Conservation (phyloP, 2,113 vertebrate species). For the Sprattus sprattus region DNA sequence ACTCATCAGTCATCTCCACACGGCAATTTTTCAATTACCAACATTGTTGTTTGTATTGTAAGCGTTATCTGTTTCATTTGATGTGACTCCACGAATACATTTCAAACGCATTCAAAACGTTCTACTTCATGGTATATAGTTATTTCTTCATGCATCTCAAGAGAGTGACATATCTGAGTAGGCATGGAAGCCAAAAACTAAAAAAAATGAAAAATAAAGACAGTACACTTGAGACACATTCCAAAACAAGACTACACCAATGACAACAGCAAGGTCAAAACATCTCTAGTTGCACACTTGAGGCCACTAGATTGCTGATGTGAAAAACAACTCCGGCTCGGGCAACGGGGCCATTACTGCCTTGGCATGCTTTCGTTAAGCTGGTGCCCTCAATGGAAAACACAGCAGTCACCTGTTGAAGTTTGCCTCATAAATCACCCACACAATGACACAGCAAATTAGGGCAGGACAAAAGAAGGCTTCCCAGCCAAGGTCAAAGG, state of each 20-base stretch:
- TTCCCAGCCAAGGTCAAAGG: conserved; percentile 39
- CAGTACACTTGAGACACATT: not conserved
- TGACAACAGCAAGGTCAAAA: conserved; percentile 13
- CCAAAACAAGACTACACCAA: conserved; percentile 10
- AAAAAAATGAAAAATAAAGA: not conserved
- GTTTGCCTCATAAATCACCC: conserved; percentile 45
- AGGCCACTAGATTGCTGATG: conserved; percentile 12
- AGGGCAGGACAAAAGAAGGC: conserved; percentile 3
- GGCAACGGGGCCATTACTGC: not conserved
- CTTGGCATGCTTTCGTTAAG: not conserved
- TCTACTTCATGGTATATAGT: not conserved
- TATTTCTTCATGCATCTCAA: not conserved
- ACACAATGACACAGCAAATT: not conserved
- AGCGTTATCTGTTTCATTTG: not conserved
- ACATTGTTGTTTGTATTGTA: not conserved
- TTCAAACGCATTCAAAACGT: not conserved
- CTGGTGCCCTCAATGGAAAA: conserved; percentile 35
- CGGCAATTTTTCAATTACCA: not conserved
- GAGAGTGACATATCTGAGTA: not conserved
- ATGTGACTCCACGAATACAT: not conserved
- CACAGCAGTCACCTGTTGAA: conserved; percentile 43
- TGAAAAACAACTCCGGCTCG: not conserved
- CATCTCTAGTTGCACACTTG: not conserved
- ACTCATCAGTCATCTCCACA: not conserved
- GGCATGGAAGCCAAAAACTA: not conserved